phyloP scores from a whole-genome alignment of 2,888 invertebrate species.

The Xiphydria camelus region DNA sequence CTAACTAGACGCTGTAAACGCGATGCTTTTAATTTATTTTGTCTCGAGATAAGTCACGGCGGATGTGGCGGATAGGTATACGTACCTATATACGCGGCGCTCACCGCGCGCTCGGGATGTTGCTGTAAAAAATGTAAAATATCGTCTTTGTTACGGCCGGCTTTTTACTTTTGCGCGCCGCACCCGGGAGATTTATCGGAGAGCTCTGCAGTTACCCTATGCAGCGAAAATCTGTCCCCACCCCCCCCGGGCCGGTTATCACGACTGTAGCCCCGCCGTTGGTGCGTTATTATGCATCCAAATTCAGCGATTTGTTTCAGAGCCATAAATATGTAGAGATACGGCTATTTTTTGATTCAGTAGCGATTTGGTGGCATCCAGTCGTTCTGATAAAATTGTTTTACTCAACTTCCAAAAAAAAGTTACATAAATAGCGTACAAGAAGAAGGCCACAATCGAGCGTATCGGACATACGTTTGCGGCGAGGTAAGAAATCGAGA shows the following conservation, averaged over 20 bases:
- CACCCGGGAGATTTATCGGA: conserved; percentile 1
- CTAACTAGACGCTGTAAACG: conserved; percentile 25
- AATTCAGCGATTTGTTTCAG: too few species aligned
- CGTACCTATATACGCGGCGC: background rate
- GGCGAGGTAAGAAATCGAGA: too few species aligned
- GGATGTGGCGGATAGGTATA: background rate
- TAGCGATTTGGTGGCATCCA: too few species aligned
- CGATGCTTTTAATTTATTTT: conserved; percentile 30
- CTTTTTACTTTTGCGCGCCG: conserved; percentile 1
- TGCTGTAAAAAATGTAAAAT: conserved; percentile 5
- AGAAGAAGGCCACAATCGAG: too few species aligned
- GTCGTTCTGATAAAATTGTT: too few species aligned
- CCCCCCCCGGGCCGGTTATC: background rate
- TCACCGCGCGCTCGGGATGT: background rate
- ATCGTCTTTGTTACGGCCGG: conserved; percentile 8
- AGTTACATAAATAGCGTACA: too few species aligned
- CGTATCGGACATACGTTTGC: too few species aligned
- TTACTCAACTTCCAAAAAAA: too few species aligned
- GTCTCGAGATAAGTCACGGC: conserved; percentile 6
- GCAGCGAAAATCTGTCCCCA: conserved; percentile 17
- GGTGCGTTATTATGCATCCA: too few species aligned
- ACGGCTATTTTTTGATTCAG: too few species aligned
- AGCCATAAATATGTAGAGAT: too few species aligned
- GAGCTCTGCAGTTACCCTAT: conserved; percentile 19
- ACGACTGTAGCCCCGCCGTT: too few species aligned